Evolutionary conservation across 2,797 vertebrate genomes (phyloP).

Genomic region (Antrozous pallidus): DNA sequence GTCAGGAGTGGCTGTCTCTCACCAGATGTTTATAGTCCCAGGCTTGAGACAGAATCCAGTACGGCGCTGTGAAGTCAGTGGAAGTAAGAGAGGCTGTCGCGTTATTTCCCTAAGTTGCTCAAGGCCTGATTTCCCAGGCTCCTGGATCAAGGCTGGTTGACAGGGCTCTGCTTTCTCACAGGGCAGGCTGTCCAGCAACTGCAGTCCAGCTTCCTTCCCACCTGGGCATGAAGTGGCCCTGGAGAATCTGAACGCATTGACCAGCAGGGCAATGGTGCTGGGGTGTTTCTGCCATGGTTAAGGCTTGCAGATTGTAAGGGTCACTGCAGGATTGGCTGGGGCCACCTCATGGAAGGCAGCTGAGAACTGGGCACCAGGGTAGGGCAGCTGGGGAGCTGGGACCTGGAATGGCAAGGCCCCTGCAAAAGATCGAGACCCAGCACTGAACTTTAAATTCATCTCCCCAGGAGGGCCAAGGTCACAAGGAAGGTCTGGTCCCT

Average conservation of each 20-base stretch:
- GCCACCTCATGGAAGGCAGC: background rate
- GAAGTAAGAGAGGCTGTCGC: background rate
- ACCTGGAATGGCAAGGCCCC: background rate
- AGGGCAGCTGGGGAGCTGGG: background rate
- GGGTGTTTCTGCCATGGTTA: background rate
- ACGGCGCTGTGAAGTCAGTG: background rate
- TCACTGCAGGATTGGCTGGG: background rate
- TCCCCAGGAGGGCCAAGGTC: background rate
- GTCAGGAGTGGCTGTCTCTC: background rate
- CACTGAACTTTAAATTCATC: background rate
- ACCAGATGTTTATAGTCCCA: slow-evolving; percentile 17
- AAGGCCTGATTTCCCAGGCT: background rate
- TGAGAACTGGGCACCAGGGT: background rate
- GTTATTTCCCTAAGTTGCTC: background rate
- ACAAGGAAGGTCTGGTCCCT: background rate
- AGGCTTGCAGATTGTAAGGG: background rate
- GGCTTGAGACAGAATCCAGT: background rate
- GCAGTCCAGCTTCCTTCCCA: background rate
- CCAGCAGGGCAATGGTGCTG: background rate
- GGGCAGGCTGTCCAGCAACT: fast-evolving
- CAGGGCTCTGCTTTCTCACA: background rate
- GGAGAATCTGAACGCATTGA: background rate
- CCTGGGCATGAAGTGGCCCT: background rate
- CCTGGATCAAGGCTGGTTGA: background rate
- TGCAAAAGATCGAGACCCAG: background rate